phyloP scores from a whole-genome alignment of 92 coral and sea anemone species.

The Paragorgia papillata region DNA sequence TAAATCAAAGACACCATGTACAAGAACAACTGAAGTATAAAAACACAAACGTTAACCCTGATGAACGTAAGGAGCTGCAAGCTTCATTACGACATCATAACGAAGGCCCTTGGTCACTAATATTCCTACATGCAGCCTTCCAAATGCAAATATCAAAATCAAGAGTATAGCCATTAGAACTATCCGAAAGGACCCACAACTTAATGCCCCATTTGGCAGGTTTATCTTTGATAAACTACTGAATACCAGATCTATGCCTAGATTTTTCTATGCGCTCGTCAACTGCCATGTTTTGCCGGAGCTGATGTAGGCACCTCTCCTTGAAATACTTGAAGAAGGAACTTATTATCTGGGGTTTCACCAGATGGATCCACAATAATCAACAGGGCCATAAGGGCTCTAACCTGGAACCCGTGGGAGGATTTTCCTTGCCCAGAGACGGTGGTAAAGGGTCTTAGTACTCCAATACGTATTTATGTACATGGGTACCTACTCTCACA shows the following conservation, averaged over 20 bases:
- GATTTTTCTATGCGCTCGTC: conserved; percentile 67
- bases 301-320: conserved; percentile 63
- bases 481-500: conserved; percentile 41
- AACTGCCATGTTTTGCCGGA: conserved; percentile 62
- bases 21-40: conserved; percentile 56
- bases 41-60: conserved; percentile 72
- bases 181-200: conserved; percentile 58
- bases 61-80: conserved; percentile 40
- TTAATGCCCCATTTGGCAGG: conserved; percentile 56
- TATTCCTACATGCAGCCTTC: conserved; percentile 52
- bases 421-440: conserved; percentile 73
- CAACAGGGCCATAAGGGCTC: conserved; percentile 63
- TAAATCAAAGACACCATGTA: conserved; percentile 45
- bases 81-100: conserved; percentile 69
- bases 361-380: conserved; percentile 64
- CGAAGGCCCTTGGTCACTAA: conserved; percentile 60
- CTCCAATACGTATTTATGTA: conserved; percentile 73
- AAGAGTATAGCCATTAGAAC: conserved; percentile 66
- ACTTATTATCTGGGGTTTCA: conserved; percentile 54
- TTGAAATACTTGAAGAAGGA: conserved; percentile 60
- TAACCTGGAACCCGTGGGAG: conserved; percentile 43
- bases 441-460: conserved; percentile 64
- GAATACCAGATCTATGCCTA: conserved; percentile 63
- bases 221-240: conserved; percentile 60
- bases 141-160: conserved; percentile 63